Conservation (phyloP, 2,888 invertebrate species). For the Ornithoptera priamus region DNA sequence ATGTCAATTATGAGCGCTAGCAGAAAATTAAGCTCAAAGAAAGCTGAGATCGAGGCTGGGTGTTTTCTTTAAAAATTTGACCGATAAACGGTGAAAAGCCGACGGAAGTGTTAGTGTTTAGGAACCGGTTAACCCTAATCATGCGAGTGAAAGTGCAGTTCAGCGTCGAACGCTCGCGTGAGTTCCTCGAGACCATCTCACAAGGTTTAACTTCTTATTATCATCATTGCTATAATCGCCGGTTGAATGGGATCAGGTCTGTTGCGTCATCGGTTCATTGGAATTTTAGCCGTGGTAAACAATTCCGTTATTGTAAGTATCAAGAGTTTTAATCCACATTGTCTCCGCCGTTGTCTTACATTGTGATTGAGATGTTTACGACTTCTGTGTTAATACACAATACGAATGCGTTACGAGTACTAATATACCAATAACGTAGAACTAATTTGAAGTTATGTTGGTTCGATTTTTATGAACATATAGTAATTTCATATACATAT, state of each 20-base stretch:
- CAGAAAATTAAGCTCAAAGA: conserved; percentile 24
- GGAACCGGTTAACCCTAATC: conserved; percentile 35
- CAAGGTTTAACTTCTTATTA: conserved; percentile 47
- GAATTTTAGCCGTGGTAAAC: conserved; percentile 19
- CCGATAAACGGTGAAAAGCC: conserved; percentile 36
- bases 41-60: conserved; percentile 10
- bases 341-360: conserved; percentile 1
- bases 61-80: conserved; percentile 27
- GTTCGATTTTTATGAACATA: too few species aligned
- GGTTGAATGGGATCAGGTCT: conserved; percentile 41
- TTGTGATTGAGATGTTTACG: conserved; percentile 3
- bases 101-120: conserved; percentile 28
- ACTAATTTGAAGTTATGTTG: not conserved
- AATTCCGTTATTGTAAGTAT: conserved; percentile 3
- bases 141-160: conserved; percentile 44
- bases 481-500: too few species aligned
- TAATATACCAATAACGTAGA: not conserved
- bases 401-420: not conserved
- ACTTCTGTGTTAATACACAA: not conserved
- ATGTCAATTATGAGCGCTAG: conserved; percentile 22
- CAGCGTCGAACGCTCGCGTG: conserved; percentile 38
- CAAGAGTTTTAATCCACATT: conserved; percentile 12
- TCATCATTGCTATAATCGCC: conserved; percentile 49
- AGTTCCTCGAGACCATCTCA: conserved; percentile 37
- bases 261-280: conserved; percentile 36